These are phyloP conservation scores for Oreochromis tanganicae DNA, from an alignment of 2,113 vertebrate species.

Conservation along the genomic window DNA sequence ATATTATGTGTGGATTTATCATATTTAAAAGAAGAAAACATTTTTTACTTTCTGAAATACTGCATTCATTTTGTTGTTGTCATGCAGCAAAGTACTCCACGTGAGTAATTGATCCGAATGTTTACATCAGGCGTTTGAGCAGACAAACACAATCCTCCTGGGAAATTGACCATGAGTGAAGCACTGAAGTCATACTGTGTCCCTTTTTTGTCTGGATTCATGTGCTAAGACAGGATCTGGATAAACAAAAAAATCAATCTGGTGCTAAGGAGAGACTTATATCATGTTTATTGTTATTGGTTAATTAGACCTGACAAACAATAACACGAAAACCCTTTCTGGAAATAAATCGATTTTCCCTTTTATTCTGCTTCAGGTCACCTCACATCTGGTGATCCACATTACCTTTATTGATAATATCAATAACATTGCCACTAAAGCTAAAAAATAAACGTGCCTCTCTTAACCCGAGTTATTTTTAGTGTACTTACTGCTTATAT, in stretches of 20 bases:
- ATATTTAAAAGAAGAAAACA: background rate
- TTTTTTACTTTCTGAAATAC: background rate
- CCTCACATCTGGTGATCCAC: background rate
- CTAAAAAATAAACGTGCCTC: background rate
- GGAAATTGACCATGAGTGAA: background rate
- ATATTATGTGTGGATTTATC: background rate
- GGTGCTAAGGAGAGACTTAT: background rate
- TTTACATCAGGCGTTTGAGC: background rate
- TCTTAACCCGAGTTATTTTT: background rate
- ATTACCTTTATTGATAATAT: background rate
- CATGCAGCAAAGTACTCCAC: rapidly evolving
- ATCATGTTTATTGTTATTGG: background rate
- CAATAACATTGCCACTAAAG: background rate
- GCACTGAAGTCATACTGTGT: background rate
- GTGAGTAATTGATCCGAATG: rapidly evolving
- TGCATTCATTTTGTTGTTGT: background rate
- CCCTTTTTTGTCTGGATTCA: background rate
- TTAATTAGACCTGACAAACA: background rate
- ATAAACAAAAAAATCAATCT: background rate
- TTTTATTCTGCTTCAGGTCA: background rate
- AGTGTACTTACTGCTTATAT: background rate
- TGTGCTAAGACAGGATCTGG: rapidly evolving
- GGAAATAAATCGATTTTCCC: background rate
- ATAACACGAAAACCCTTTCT: rapidly evolving
- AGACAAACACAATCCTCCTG: background rate